These are phyloP conservation scores for Drosophila subquinaria DNA, from an alignment of 2,888 invertebrate species.

Conservation along the genomic window DNA sequence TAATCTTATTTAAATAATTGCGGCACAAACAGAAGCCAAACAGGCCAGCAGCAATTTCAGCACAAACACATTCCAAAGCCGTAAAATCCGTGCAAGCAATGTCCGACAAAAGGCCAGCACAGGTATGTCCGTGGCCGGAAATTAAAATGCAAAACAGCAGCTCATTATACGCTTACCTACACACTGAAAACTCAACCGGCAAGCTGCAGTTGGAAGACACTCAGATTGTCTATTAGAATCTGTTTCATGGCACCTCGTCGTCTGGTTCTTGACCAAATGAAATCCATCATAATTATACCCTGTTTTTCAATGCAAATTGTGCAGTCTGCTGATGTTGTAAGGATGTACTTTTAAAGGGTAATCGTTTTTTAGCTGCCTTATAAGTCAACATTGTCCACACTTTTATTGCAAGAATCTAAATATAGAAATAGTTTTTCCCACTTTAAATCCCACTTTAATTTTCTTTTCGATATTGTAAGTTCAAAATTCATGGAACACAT, in stretches of 20 bases:
- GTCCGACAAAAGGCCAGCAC: constrained; percentile 25
- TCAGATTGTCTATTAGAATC: constrained; percentile 8
- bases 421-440: no score
- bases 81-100: constrained; percentile 37
- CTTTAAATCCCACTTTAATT: no score
- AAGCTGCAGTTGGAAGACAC: constrained; percentile 19
- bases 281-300: background rate
- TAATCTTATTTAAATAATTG: constrained; percentile 82
- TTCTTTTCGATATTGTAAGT: background rate
- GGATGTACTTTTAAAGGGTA: no score
- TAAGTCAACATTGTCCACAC: no score
- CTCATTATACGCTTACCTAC: constrained; percentile 72
- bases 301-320: constrained; percentile 4
- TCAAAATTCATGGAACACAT: background rate
- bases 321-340: constrained; percentile 1
- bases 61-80: constrained; percentile 43
- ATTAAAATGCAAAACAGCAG: constrained; percentile 80
- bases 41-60: constrained; percentile 19
- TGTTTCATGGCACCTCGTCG: background rate
- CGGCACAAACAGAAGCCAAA: constrained; percentile 55
- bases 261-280: constrained; percentile 10
- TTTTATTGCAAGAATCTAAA: no score
- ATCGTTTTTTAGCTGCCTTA: no score
- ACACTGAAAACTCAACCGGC: constrained; percentile 26
- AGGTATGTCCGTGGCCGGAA: constrained; percentile 59